Evolutionary conservation across 1,140 invertebrate genomes (phyloP).

Genomic region (Drosophila auraria): DNA sequence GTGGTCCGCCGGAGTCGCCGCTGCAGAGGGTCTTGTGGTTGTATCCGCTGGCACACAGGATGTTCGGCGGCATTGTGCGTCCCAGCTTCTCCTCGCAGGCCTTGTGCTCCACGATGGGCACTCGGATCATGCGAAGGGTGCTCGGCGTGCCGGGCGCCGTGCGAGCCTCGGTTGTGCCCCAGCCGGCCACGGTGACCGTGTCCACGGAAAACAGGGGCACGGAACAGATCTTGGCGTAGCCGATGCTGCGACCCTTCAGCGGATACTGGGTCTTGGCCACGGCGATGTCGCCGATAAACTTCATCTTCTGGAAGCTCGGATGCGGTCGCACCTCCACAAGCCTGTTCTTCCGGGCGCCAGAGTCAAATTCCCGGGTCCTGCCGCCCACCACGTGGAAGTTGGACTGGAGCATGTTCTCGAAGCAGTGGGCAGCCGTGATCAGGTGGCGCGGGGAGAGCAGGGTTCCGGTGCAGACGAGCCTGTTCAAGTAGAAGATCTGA

Average conservation of each 20-base stretch:
- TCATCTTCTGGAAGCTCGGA: conserved; percentile 17
- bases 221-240: conserved; percentile 29
- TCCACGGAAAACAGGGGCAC: neutral
- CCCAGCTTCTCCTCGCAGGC: conserved; percentile 21
- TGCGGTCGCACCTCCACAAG: conserved; percentile 16
- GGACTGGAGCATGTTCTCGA: neutral
- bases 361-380: neutral
- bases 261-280: conserved; percentile 14
- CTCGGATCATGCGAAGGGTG: neutral
- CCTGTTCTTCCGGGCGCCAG: conserved; percentile 2
- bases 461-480: conserved; percentile 33
- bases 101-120: neutral
- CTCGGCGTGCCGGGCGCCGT: neutral
- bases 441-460: conserved; percentile 29
- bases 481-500: conserved; percentile 14
- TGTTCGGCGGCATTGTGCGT: conserved; percentile 26
- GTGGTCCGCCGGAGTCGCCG: conserved; percentile 55
- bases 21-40: conserved; percentile 27
- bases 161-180: neutral
- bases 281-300: conserved; percentile 53
- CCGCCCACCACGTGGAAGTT: conserved; percentile 31
- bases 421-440: conserved; percentile 47
- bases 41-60: conserved; percentile 44
- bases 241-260: conserved; percentile 3
- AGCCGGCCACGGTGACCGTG: conserved; percentile 42